Percentiles rank a stretch among this genome's conserved stretches.
These are phyloP conservation scores for Cancer borealis DNA, from an alignment of 2,888 invertebrate genomes.

Conservation along the genomic window DNA sequence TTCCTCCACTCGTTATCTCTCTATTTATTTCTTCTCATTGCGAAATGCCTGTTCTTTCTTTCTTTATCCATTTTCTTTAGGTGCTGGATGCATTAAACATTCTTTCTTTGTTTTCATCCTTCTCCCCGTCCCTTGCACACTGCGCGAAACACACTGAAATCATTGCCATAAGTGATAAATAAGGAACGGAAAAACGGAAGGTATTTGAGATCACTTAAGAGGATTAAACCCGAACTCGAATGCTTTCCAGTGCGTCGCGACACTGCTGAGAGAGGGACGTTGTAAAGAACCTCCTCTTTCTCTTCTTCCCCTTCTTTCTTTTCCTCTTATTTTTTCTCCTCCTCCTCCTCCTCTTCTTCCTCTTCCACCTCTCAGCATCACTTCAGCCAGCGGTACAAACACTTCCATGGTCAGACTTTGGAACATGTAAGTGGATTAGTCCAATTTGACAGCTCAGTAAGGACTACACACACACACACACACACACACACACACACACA, in stretches of 20 bases:
- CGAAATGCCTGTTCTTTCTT: background rate
- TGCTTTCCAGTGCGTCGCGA: background rate
- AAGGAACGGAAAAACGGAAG: background rate
- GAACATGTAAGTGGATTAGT: conserved; percentile 32
- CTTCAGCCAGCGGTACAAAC: background rate
- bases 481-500: conserved; percentile 27
- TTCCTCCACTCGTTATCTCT: background rate
- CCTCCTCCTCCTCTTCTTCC: background rate
- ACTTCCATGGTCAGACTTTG: conserved; percentile 14
- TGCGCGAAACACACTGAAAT: background rate
- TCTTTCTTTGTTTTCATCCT: background rate
- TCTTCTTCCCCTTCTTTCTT: background rate
- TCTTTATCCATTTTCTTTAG: background rate
- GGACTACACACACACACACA: background rate
- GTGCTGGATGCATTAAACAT: background rate
- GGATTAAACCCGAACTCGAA: conserved; percentile 27
- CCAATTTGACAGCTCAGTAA: conserved; percentile 25
- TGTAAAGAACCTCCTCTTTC: conserved; percentile 13
- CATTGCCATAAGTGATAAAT: conserved; percentile 8
- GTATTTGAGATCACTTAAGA: conserved; percentile 27
- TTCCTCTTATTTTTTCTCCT: background rate
- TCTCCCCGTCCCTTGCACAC: background rate
- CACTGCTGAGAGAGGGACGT: conserved; percentile 28
- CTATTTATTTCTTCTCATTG: background rate
- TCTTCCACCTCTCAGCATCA: background rate